Evolutionary conservation across 2,113 vertebrate species (phyloP).

Genomic region (Laticauda laticaudata): DNA sequence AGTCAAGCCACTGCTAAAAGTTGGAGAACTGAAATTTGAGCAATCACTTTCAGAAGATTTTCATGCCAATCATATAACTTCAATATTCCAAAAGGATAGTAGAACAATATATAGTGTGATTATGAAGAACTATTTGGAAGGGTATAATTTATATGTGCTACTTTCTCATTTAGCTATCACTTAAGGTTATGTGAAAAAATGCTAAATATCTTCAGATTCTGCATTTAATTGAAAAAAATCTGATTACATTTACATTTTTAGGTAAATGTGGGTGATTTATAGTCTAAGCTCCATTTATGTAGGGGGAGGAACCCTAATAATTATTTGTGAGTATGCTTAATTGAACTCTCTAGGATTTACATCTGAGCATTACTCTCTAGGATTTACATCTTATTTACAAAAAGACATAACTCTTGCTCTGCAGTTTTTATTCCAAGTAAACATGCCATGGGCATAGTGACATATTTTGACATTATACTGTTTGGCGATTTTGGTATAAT

Average conservation of each 20-base stretch:
- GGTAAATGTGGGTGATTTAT: not conserved
- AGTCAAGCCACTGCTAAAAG: not conserved
- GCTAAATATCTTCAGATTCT: not conserved
- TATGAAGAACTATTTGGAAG: not conserved
- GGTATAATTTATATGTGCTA: not conserved
- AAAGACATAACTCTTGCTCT: not conserved
- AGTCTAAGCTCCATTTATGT: not conserved
- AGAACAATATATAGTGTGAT: not conserved
- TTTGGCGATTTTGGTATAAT: not conserved
- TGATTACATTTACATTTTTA: not conserved
- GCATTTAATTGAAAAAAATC: not conserved
- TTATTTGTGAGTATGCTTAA: not conserved
- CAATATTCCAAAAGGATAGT: not conserved
- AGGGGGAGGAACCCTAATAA: not conserved
- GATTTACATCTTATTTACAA: not conserved
- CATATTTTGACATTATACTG: not conserved
- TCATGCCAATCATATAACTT: not conserved
- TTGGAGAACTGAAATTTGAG: not conserved
- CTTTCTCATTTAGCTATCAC: not conserved
- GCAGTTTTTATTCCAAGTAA: not conserved
- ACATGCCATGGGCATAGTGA: not conserved
- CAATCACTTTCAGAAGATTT: too few relatives aligned
- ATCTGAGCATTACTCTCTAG: not conserved
- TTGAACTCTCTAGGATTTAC: not conserved
- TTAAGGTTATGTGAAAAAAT: not conserved